These are phyloP conservation scores for Nyctalus aviator DNA, from an alignment of 2,797 vertebrate species.

Conservation along the genomic window DNA sequence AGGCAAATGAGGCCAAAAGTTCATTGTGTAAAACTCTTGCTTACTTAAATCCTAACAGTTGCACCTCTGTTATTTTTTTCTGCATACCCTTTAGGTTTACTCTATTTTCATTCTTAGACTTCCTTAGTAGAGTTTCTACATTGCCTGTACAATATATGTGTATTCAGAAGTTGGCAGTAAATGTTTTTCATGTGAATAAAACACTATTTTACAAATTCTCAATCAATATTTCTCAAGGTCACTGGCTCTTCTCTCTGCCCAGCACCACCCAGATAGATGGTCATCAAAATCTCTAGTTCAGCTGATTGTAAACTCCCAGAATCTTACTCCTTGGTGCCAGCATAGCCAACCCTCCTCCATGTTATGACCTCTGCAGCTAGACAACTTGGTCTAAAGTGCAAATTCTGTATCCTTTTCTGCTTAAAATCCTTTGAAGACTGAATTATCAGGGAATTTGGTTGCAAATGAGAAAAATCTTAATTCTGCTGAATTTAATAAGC, in stretches of 20 bases:
- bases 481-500: background rate
- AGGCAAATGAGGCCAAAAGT: background rate
- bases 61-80: background rate
- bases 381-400: background rate
- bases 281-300: background rate
- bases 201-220: background rate
- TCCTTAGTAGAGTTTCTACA: background rate
- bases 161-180: background rate
- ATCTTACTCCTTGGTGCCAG: background rate
- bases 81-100: background rate
- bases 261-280: too few species aligned
- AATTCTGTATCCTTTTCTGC: background rate
- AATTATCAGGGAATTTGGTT: background rate
- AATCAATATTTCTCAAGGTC: background rate
- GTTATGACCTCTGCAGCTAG: background rate
- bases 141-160: background rate
- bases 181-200: background rate
- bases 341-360: background rate
- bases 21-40: background rate
- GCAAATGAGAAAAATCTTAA: background rate
- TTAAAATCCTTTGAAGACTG: conserved; percentile 38
- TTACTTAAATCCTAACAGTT: background rate
- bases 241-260: background rate
- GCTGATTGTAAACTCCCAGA: background rate
- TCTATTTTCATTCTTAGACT: background rate